phyloP scores from a whole-genome alignment of 2,113 vertebrate genomes.

The Cnemophilus loriae region DNA sequence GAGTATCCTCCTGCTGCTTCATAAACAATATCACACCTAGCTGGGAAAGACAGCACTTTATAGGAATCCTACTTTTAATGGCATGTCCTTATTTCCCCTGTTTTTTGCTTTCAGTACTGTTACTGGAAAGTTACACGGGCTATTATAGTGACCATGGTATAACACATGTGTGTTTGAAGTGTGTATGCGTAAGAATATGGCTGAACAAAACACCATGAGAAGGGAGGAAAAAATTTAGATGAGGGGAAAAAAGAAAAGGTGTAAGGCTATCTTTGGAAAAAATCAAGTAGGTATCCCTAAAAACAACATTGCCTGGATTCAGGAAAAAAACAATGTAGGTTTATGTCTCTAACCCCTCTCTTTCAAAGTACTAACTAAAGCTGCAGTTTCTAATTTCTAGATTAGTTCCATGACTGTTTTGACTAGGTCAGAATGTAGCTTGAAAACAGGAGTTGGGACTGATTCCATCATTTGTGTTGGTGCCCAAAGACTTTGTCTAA shows the following conservation, averaged over 20 bases:
- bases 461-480: neutral
- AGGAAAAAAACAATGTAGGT: neutral
- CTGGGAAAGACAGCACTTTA: constrained; percentile 40
- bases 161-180: neutral
- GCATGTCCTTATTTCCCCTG: constrained; percentile 58
- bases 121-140: constrained; percentile 27
- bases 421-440: neutral
- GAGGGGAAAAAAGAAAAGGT: neutral
- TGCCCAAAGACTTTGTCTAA: neutral
- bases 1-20: constrained; percentile 56
- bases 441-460: neutral
- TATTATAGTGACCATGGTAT: neutral
- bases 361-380: neutral
- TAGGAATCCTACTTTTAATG: constrained; percentile 13
- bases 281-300: neutral
- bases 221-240: neutral
- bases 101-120: constrained; percentile 38
- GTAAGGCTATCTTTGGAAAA: neutral
- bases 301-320: neutral
- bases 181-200: neutral
- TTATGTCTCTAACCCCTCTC: neutral
- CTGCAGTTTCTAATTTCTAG: neutral
- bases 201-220: neutral
- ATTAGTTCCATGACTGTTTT: neutral
- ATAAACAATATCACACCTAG: constrained; percentile 76